Percentiles rank a stretch among this genome's conserved stretches.
These are phyloP conservation scores for Carettochelys insculpta DNA, from an alignment of 2,113 vertebrate genomes.

Conservation along the genomic window DNA sequence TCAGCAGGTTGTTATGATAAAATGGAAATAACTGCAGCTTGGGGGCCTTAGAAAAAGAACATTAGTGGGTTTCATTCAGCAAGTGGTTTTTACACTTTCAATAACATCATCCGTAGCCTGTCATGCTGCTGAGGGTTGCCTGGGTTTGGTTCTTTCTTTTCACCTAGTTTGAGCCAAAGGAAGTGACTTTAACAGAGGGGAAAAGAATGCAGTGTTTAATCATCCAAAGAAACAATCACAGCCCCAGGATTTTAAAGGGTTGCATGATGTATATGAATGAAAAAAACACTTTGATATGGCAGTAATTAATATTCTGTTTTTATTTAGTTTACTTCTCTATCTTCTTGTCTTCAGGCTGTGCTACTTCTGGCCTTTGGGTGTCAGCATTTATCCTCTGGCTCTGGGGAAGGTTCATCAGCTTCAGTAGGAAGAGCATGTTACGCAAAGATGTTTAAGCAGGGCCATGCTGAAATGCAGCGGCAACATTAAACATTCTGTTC, in stretches of 20 bases:
- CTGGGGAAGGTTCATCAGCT: neutral
- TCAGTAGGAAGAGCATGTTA: neutral
- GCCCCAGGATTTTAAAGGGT: neutral
- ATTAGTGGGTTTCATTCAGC: accelerated
- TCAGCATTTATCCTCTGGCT: neutral
- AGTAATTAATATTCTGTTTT: neutral
- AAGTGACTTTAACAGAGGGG: neutral
- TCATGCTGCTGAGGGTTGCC: neutral
- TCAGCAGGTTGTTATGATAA: neutral
- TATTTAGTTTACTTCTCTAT: neutral
- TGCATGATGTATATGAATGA: neutral
- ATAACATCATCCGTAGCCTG: too few relatives aligned
- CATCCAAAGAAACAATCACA: neutral
- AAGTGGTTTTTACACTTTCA: neutral
- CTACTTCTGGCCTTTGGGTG: neutral
- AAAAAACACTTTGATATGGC: too few relatives aligned
- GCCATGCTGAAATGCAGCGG: neutral
- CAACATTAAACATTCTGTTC: neutral
- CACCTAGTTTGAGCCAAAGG: neutral
- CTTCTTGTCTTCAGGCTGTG: neutral
- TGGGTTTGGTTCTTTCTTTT: neutral
- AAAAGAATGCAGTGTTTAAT: neutral
- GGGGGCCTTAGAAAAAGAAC: neutral
- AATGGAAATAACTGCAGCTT: constrained; percentile 24
- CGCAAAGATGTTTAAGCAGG: neutral